Evolutionary conservation across 2,113 vertebrate species (phyloP).

Genomic region (Fregata magnificens): DNA sequence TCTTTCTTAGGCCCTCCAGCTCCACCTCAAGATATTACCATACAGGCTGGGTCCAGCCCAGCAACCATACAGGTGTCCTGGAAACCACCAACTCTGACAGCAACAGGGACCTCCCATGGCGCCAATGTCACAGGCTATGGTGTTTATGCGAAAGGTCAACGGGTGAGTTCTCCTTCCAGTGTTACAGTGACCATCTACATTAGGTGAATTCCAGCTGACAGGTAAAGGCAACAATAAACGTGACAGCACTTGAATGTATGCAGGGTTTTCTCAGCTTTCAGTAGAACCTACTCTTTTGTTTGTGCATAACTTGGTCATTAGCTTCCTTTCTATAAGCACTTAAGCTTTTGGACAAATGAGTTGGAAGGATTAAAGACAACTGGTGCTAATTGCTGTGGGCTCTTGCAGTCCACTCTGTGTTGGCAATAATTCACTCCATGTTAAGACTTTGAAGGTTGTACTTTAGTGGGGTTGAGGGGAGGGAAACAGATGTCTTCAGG

Average conservation of each 20-base stretch:
- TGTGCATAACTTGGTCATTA: not conserved
- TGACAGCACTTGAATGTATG: not conserved
- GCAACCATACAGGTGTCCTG: conserved; percentile 88
- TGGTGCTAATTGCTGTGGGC: not conserved
- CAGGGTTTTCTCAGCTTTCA: not conserved
- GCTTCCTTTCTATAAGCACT: not conserved
- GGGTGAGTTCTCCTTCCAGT: conserved; percentile 74
- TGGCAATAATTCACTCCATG: not conserved
- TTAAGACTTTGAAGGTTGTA: not conserved
- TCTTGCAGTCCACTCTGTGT: not conserved
- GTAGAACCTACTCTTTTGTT: not conserved
- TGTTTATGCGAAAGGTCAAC: conserved; percentile 92
- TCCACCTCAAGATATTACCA: conserved; percentile 88
- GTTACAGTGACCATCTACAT: fast-evolving
- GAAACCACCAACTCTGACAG: conserved; percentile 86
- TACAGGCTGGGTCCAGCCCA: conserved; percentile 82
- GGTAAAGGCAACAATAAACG: not conserved
- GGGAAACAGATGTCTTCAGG: not conserved
- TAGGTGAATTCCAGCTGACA: not conserved
- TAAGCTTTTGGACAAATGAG: not conserved
- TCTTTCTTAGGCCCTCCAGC: conserved; percentile 85
- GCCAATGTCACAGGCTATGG: conserved; percentile 91
- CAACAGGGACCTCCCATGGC: conserved; percentile 91
- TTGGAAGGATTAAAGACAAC: not conserved
- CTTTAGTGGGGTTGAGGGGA: not conserved